These are phyloP conservation scores for Agelaius phoeniceus DNA, from an alignment of 2,113 vertebrate genomes.

Conservation along the genomic window DNA sequence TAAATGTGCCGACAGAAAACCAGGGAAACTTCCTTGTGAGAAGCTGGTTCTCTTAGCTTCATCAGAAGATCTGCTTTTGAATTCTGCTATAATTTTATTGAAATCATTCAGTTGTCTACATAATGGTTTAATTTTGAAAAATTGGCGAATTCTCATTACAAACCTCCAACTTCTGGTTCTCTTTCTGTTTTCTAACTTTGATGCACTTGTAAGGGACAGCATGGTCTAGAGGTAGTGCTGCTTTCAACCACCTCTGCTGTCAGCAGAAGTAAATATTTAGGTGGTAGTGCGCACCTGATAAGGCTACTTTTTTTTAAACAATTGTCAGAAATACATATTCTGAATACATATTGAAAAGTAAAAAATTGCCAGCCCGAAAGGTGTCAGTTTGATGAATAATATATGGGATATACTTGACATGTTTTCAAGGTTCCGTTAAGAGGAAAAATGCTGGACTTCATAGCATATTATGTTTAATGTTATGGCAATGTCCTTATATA, in stretches of 20 bases:
- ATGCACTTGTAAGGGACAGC: background rate
- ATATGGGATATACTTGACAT: background rate
- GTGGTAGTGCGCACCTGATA: background rate
- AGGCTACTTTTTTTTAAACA: background rate
- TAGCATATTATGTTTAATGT: background rate
- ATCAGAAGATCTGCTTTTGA: background rate
- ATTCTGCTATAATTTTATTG: background rate
- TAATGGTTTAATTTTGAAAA: background rate
- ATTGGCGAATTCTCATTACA: background rate
- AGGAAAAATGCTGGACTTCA: background rate
- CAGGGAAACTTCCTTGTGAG: background rate
- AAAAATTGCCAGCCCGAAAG: background rate
- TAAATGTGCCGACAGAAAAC: background rate
- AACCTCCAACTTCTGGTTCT: background rate
- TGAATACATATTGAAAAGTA: background rate
- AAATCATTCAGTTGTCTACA: background rate
- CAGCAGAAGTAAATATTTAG: background rate
- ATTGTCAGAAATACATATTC: background rate
- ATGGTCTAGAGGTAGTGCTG: fast-evolving
- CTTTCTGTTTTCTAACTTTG: background rate
- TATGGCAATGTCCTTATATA: background rate
- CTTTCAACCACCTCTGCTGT: background rate
- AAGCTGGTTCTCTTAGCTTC: background rate
- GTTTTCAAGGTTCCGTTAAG: background rate
- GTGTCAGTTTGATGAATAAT: background rate